These are phyloP conservation scores for Dromius quadrimaculatus DNA, from an alignment of 2,888 invertebrate genomes.

Conservation along the genomic window DNA sequence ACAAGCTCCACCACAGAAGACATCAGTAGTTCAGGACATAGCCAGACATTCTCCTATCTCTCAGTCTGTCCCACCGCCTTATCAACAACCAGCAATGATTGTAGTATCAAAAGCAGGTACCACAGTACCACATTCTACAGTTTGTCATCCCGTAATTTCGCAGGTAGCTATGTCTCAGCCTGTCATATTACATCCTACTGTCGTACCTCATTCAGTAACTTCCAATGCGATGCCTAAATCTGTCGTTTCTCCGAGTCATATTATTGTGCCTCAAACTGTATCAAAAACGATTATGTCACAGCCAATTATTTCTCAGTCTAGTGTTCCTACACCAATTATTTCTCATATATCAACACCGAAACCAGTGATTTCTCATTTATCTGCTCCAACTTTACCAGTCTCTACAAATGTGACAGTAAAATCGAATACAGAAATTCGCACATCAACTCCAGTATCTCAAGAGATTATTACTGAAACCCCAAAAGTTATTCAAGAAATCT, in stretches of 20 bases:
- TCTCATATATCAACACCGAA: constrained; percentile 19
- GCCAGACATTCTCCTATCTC: constrained; percentile 46
- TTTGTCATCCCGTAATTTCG: constrained; percentile 40
- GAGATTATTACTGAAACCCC: constrained; percentile 49
- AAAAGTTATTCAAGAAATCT: constrained; percentile 54
- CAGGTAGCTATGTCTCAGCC: constrained; percentile 31
- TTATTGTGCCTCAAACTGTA: constrained; percentile 36
- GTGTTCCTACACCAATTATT: constrained; percentile 6
- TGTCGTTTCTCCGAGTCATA: constrained; percentile 20
- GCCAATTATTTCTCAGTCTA: constrained; percentile 33
- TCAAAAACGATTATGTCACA: constrained; percentile 47
- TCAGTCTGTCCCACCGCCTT: constrained; percentile 48
- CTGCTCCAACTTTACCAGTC: constrained; percentile 53
- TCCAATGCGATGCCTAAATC: constrained; percentile 30
- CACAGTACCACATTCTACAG: constrained; percentile 53
- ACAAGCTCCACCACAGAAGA: constrained; percentile 65
- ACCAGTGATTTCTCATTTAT: constrained; percentile 28
- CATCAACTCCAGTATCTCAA: constrained; percentile 58
- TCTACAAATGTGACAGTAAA: constrained; percentile 60
- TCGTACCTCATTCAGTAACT: constrained; percentile 13
- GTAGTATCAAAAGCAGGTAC: constrained; percentile 59
- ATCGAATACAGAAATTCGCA: constrained; percentile 60
- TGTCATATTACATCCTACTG: constrained; percentile 27
- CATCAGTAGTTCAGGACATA: constrained; percentile 27
- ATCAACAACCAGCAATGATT: constrained; percentile 58